A percentile compares a stretch with the other conserved stretches of the same genome.
Evolutionary conservation across 92 coral and sea anemone genomes (phyloP).

Genomic region (Porites rus): DNA sequence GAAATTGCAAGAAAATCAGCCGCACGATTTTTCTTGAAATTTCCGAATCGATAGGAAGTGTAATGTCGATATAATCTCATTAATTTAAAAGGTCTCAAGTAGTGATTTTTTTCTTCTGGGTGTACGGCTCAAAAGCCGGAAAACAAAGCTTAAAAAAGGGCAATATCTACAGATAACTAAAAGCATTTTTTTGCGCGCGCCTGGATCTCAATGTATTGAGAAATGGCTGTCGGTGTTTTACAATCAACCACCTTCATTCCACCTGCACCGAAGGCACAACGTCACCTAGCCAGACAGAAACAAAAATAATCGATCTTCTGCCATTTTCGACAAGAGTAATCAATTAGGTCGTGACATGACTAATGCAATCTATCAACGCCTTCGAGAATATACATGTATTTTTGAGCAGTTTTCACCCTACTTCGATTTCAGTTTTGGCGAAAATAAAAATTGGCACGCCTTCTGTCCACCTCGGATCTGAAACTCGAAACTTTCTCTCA

Average conservation of each 20-base stretch:
- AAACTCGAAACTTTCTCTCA: neutral
- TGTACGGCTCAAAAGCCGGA: neutral
- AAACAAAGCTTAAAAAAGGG: neutral
- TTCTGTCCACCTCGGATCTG: neutral
- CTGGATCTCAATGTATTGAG: neutral
- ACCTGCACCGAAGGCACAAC: neutral
- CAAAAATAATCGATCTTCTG: slow-evolving; percentile 1
- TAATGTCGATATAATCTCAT: neutral
- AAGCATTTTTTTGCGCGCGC: neutral
- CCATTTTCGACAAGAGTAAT: slow-evolving; percentile 19
- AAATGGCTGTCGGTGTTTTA: slow-evolving; percentile 19
- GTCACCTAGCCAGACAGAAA: slow-evolving; percentile 2
- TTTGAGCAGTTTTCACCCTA: neutral
- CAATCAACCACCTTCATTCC: slow-evolving; percentile 26
- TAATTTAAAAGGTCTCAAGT: neutral
- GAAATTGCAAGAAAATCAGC: neutral
- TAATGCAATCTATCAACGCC: slow-evolving; percentile 1
- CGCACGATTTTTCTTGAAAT: neutral
- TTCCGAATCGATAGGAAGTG: slow-evolving; percentile 7
- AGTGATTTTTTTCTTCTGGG: neutral
- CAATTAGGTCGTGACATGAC: slow-evolving; percentile 10
- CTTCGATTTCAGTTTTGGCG: neutral
- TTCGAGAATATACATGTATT: neutral
- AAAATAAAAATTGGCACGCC: neutral
- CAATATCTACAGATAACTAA: neutral